These are phyloP conservation scores for Pandion haliaetus DNA, from an alignment of 2,113 vertebrate species.

Conservation along the genomic window DNA sequence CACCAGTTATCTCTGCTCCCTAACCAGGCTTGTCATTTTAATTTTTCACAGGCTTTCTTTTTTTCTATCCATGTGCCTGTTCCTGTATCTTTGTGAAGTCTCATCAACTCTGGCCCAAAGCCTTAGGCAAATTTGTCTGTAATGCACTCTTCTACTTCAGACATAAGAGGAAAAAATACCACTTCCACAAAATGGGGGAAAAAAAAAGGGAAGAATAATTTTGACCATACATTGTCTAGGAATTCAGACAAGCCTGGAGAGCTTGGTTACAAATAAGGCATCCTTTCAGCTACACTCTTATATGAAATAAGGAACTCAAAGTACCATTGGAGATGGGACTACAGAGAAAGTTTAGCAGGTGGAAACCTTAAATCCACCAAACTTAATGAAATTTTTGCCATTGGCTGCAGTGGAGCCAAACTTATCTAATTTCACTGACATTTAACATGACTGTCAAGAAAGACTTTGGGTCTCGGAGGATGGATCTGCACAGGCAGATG, in stretches of 20 bases:
- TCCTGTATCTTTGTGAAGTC: slow-evolving; percentile 52
- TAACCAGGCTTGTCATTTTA: slow-evolving; percentile 72
- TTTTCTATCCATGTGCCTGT: slow-evolving; percentile 30
- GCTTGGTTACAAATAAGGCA: background rate
- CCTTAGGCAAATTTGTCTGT: slow-evolving; percentile 55
- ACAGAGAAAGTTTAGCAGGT: background rate
- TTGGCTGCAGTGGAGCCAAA: background rate
- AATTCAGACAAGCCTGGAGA: background rate
- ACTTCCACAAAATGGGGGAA: background rate
- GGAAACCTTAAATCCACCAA: background rate
- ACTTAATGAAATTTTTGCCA: background rate
- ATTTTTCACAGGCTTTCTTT: slow-evolving; percentile 68
- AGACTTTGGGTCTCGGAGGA: background rate
- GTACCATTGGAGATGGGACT: background rate
- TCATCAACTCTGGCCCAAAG: slow-evolving; percentile 60
- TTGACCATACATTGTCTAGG: background rate
- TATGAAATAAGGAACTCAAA: background rate
- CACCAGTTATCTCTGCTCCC: slow-evolving; percentile 56
- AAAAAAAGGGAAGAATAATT: background rate
- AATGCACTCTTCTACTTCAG: slow-evolving; percentile 30
- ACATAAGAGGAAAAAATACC: slow-evolving; percentile 1
- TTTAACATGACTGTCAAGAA: background rate
- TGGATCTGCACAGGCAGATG: background rate
- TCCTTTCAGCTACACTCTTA: background rate
- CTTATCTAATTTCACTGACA: background rate